Evolutionary conservation across 2,888 invertebrate genomes (phyloP).

Genomic region (Blastobasis lacticolella): DNA sequence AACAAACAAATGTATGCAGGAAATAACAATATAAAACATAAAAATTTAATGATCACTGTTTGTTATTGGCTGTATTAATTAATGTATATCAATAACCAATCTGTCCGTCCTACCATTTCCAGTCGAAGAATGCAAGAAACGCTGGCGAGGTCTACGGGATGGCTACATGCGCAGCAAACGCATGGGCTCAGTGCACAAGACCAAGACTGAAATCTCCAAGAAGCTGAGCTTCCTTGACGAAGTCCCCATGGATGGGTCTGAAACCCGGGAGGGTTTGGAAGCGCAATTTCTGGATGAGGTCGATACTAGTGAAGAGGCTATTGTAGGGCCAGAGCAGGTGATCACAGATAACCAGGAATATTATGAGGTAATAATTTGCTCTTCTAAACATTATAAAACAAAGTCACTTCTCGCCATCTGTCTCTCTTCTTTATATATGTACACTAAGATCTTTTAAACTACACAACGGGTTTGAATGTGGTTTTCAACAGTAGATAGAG

Average conservation of each 20-base stretch:
- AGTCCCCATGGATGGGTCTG: slow-evolving; percentile 23
- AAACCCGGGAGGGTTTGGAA: slow-evolving; percentile 13
- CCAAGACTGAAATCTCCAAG: slow-evolving; percentile 46
- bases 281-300: slow-evolving; percentile 20
- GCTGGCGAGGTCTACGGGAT: slow-evolving; percentile 71
- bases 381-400: background rate
- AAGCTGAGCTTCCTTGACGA: slow-evolving; percentile 52
- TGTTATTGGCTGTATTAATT: no score
- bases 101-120: slow-evolving; percentile 22
- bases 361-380: slow-evolving; percentile 45
- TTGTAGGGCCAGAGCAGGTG: slow-evolving; percentile 40
- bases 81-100: no score
- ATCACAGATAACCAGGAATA: slow-evolving; percentile 65
- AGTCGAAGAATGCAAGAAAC: slow-evolving; percentile 73
- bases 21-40: no score
- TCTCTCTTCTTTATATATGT: no score
- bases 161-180: slow-evolving; percentile 68
- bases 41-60: no score
- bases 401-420: no score
- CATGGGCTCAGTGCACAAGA: slow-evolving; percentile 47
- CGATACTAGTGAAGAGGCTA: slow-evolving; percentile 15
- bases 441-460: no score
- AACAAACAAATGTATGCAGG: no score
- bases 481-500: no score
- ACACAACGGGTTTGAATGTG: no score